These are phyloP conservation scores for Danionella dracula DNA, from an alignment of 2,797 vertebrate species.

Conservation along the genomic window DNA sequence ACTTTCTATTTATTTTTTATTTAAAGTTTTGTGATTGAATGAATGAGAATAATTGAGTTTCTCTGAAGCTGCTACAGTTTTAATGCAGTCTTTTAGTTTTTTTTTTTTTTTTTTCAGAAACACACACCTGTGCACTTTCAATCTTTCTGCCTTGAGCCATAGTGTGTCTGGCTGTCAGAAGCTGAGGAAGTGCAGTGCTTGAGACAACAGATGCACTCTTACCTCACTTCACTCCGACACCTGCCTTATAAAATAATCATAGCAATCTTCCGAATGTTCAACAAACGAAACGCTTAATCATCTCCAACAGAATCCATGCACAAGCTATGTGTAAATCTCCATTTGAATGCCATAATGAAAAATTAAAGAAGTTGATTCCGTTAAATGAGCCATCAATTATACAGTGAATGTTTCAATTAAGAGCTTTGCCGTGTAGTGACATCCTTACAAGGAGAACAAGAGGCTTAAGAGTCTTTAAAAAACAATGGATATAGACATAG, in stretches of 20 bases:
- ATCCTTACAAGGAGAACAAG: not conserved
- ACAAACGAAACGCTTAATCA: constrained; percentile 22
- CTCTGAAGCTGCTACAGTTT: not conserved
- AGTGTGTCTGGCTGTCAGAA: constrained; percentile 58
- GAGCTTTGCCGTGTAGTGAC: not conserved
- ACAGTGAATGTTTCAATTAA: constrained; percentile 11
- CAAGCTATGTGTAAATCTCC: not conserved
- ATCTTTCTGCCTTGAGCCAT: constrained; percentile 60
- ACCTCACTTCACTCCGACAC: constrained; percentile 66
- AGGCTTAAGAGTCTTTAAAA: constrained; percentile 12
- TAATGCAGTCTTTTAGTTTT: constrained; percentile 6
- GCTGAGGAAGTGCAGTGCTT: constrained; percentile 53
- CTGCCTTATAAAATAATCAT: constrained; percentile 48
- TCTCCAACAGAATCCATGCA: not conserved
- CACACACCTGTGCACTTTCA: constrained; percentile 60
- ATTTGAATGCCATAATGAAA: not conserved
- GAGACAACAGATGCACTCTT: constrained; percentile 62
- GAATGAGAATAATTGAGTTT: not conserved
- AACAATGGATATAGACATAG: not conserved
- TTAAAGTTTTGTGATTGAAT: no score
- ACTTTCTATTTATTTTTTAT: no score
- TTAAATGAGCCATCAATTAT: constrained; percentile 27
- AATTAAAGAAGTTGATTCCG: constrained; percentile 18
- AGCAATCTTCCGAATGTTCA: not conserved
- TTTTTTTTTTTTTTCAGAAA: constrained; percentile 5